Evolutionary conservation across 2,888 invertebrate genomes (phyloP), one percentile per base, ranked within the genome.

Genomic region (Balanococcus diminutus): DNA sequence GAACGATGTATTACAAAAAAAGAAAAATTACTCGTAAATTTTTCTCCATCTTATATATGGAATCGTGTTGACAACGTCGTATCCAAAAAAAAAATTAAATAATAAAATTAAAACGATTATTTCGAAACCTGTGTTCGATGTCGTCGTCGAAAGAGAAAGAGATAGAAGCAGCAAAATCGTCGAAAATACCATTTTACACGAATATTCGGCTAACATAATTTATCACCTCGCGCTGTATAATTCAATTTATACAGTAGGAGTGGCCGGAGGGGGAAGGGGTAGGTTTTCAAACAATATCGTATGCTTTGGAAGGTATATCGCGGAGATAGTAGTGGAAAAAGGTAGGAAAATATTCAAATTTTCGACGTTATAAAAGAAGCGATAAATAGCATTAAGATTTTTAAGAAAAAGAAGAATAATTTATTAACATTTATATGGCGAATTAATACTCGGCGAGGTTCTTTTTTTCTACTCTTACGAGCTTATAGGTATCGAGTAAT

Each of bases 331-430:
- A 11, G 22, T 22, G 56, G 22, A 56, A 56, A 56, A 56, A 56
- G 22, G 22, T 56, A 56, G 22, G 9, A 56, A 56, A 56, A 56
- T 56, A 56, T 56, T 56, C 56, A 56, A 56, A 56, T 56, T 67
- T 67, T 67, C 67, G 28, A 67, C 67, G 16, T 67, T 67, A 28
- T 67, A 67, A 67, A 67, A 67, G 28, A 67, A 67, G n/a, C 67
- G 67, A 67, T 67, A 67, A 67, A 67, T 67, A 67, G 67, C n/a
- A 28, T 67, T 67, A 28, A 67, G 67, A 67, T 67, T 67, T 67
- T 46, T 36, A 36, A 56, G 11, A 56, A 56, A 56, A 56, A 56
- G 22, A 22, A 56, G 56, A 56, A 56, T 56, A 67, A 67, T 67
- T 67, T 67, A 67, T 67, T 67, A 67, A 67, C 28, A 25, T 67